These are phyloP conservation scores for Dorcus hopei DNA, from an alignment of 2,888 invertebrate genomes.

Conservation along the genomic window DNA sequence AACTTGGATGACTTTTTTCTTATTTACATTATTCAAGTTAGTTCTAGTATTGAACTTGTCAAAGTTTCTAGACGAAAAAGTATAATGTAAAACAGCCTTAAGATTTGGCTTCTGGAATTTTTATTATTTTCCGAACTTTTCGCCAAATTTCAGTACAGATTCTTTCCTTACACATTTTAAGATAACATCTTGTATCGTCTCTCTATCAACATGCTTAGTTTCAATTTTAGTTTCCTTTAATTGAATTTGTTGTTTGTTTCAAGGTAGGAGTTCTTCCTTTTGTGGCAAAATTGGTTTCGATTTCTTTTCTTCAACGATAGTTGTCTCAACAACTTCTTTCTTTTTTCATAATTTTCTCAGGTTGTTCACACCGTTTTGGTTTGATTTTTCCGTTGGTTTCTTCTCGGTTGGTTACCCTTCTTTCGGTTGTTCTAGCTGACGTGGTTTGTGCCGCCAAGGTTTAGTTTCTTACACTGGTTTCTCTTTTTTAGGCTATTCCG, in stretches of 20 bases:
- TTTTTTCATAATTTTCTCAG: background rate
- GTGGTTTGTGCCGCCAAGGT: conserved; percentile 11
- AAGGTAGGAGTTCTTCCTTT: conserved; percentile 46
- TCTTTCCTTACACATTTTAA: conserved; percentile 34
- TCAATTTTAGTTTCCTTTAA: conserved; percentile 49
- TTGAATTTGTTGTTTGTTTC: conserved; percentile 62
- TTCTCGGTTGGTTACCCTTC: background rate
- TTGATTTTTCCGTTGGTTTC: too few species aligned
- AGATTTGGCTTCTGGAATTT: conserved; percentile 30
- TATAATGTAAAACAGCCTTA: too few species aligned
- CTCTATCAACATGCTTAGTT: conserved; percentile 9
- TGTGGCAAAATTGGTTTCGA: conserved; percentile 17
- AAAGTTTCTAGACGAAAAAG: too few species aligned
- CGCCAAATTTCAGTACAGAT: conserved; percentile 31
- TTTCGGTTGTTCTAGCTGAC: background rate
- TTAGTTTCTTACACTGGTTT: conserved; percentile 12
- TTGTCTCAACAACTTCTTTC: background rate
- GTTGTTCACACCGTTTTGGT: conserved; percentile 12
- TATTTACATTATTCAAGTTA: too few species aligned
- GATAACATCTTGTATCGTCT: conserved; percentile 47
- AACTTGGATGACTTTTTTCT: too few species aligned
- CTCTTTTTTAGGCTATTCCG: conserved; percentile 16
- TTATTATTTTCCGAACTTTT: conserved; percentile 19
- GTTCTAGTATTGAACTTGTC: too few species aligned
- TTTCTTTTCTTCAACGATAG: conserved; percentile 14